Evolutionary conservation across 2,797 vertebrate genomes (phyloP).

Genomic region (Protosalanx chinensis): DNA sequence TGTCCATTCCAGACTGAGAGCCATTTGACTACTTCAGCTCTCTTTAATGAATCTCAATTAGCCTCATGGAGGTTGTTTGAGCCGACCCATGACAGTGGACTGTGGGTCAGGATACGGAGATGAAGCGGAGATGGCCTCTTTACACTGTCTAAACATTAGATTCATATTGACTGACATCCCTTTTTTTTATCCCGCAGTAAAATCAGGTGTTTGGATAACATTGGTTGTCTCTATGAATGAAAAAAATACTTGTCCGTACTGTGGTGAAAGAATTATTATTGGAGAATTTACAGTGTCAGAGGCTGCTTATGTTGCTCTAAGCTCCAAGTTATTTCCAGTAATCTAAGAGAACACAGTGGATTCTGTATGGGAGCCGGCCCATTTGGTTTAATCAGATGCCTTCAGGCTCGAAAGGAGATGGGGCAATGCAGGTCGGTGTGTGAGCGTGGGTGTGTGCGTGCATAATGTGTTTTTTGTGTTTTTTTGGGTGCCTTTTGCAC

Average conservation of each 20-base stretch:
- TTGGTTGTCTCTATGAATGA: too few species aligned
- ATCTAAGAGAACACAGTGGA: constrained; percentile 69
- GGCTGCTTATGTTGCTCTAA: constrained; percentile 58
- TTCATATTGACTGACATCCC: too few species aligned
- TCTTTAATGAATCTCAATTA: constrained; percentile 33
- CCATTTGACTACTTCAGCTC: constrained; percentile 36
- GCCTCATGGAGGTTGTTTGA: constrained; percentile 30
- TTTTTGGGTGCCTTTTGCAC: neutral
- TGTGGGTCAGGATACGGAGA: too few species aligned
- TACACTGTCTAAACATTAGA: too few species aligned
- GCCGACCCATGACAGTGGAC: neutral
- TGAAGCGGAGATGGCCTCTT: too few species aligned
- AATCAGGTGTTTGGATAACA: too few species aligned
- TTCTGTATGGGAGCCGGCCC: constrained; percentile 66
- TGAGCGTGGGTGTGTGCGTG: constrained; percentile 33
- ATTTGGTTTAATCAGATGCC: constrained; percentile 73
- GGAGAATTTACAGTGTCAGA: constrained; percentile 43
- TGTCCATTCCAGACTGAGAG: constrained; percentile 26
- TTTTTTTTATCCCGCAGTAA: too few species aligned
- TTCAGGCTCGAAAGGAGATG: constrained; percentile 38
- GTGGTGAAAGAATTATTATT: neutral
- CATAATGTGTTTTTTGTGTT: constrained; percentile 20
- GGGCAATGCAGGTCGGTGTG: constrained; percentile 31
- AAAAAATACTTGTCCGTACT: too few species aligned
- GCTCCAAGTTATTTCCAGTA: constrained; percentile 70